Base-by-base conservation (phyloP, 2,888 invertebrate species). In the Sarcophaga rosellei region DNA sequence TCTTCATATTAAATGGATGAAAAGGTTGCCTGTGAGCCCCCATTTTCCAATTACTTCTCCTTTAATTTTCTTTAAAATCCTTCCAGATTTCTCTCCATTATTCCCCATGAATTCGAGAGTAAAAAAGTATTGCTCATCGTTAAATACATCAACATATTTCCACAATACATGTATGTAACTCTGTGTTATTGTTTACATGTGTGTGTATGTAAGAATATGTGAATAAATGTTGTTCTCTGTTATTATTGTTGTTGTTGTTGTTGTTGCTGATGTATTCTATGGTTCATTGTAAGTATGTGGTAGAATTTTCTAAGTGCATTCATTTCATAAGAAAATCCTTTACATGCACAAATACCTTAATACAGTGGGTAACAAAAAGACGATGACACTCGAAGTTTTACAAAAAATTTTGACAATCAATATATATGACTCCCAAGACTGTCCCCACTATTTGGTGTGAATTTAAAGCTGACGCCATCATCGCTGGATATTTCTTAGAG, bases 221-320 rank as follows among this genome's bases (percentile, higher is more conserved):
- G 53, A 53, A 53, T 53, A 53, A 53, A 53, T 53, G 53, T 17
- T 17, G 53, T 53, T 53, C 4, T 53, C 35, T 53, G 53, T 53
- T 53, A 17, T 17, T 53, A 10, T 53, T 47, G 47, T 47, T 15
- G 47, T 47, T 47, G 47, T 47, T 47, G 2, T 47, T 53, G 53
- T 53, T 53, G 23, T 69, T 15, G 70, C 21, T n/a, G n/a, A 20
- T 59, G 59, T 73, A 74, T 45, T 53, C 53, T 15, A 5, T 53
- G 53, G 53, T 53, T 53, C 53, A 63, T 66, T 44, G 35, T 57
- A 53, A 57, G 44, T 35, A 53, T 68, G 73, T 47, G 68, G 53
- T 62, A 21, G 62, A n/a, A 82, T 65, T 75, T 81, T 45, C 73
- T 77, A 77, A 77, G 35, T 76, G 79, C 75, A 75, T 68, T 72